phyloP scores from a whole-genome alignment of 1,140 invertebrate genomes.

The Calycopis cecrops region DNA sequence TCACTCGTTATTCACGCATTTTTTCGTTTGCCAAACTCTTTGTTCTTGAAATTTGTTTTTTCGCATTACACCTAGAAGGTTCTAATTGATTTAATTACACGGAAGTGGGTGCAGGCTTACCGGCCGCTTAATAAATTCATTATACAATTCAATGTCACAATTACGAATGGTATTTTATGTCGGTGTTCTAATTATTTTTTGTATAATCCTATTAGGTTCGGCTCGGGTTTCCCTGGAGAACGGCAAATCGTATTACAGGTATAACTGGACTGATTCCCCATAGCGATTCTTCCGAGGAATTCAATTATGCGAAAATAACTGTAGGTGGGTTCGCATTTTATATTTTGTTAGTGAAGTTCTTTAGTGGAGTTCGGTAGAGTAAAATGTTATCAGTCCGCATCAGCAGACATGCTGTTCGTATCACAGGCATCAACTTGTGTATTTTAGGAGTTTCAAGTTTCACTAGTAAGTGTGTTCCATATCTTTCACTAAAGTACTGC shows the following conservation, averaged over 20 bases:
- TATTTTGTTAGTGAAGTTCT: no score
- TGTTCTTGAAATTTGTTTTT: not conserved
- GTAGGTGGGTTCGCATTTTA: not conserved
- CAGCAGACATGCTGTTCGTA: no score
- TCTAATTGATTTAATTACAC: conserved; percentile 11
- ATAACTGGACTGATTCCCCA: not conserved
- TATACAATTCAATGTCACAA: not conserved
- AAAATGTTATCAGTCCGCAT: no score
- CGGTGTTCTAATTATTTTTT: not conserved
- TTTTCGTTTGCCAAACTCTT: not conserved
- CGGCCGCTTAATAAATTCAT: no score
- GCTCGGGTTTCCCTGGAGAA: not conserved
- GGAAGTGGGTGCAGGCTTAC: not conserved
- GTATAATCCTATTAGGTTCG: not conserved
- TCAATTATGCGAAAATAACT: not conserved
- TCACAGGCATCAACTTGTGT: no score
- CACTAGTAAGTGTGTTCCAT: no score
- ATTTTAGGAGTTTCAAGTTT: no score
- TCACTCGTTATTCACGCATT: not conserved
- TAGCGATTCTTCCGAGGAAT: not conserved
- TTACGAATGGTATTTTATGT: not conserved
- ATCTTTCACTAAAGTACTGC: no score
- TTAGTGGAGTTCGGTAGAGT: no score
- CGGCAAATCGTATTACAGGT: conserved; percentile 4
- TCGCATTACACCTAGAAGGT: conserved; percentile 1